Evolutionary conservation across 2,113 vertebrate genomes (phyloP), one percentile per base, ranked within the genome.

Genomic region (Gobiocypris rarus): DNA sequence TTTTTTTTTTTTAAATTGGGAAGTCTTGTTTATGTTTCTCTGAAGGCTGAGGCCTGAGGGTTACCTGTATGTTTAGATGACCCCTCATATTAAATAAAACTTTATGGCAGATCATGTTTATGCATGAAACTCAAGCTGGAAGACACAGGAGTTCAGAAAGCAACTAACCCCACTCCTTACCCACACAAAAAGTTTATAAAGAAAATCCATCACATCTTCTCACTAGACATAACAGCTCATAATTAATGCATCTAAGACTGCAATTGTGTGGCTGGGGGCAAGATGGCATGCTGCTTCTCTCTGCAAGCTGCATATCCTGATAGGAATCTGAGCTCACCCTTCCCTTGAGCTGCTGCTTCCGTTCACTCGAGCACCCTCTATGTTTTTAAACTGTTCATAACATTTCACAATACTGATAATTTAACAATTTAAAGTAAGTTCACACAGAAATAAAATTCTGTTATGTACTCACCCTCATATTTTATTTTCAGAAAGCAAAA

Each of bases 51-150:
- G 8, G 8, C 17, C 9, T 11, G 6, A 71, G 10, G 41, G 13
- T 48, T 19, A 52, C 24, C 24, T 75, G 8, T 10, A 10, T 17
- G 38, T 75, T 50, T 48, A 69, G 48, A 19, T 24, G 45, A 75
- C 74, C 73, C 59, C 78, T 70, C 80, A 65, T 28, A 56, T 56
- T 85, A 74, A 74, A 75, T 84, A 67, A 77, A 67, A 71, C 82
- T 67, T 26, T 80, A n/a, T 58, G 69, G 54, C 58, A 70, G 65
- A 75, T 38, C 38, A 38, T 86, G 74, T 86, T 67, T 86, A 74
- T 76, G 61, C 78, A 84, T 79, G n/a, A 43, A 88, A 74, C 63
- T 74, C 78, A 43, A 14, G 58, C 82, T 88, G 13, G 38, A 78
- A 59, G 11, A 45, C 38, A 24, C 5, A 45, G 65, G 34, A 41